Conservation (phyloP, 1,140 invertebrate genomes). For the Platyura marginata region DNA sequence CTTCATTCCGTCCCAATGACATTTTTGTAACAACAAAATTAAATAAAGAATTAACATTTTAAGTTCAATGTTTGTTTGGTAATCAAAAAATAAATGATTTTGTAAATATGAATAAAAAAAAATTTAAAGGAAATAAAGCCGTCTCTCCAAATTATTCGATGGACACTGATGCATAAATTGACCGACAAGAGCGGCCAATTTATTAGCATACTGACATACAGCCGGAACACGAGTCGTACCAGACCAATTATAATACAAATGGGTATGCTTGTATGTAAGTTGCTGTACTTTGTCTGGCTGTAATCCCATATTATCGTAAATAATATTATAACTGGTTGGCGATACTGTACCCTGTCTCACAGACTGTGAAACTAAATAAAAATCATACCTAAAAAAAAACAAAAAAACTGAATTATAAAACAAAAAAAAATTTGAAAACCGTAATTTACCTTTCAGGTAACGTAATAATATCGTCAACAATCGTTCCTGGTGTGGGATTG, state of each 20-base stretch:
- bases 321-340: conserved; percentile 64
- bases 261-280: conserved; percentile 60
- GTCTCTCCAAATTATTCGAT: background rate
- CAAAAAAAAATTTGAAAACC: too few species aligned
- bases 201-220: conserved; percentile 74
- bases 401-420: too few species aligned
- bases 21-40: too few species aligned
- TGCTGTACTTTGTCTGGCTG: conserved; percentile 47
- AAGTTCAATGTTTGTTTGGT: too few species aligned
- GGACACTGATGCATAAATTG: conserved; percentile 39
- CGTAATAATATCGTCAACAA: conserved; percentile 74
- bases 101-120: too few species aligned
- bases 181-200: conserved; percentile 61
- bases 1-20: too few species aligned
- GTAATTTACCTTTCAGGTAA: conserved; percentile 46
- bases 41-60: too few species aligned
- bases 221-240: conserved; percentile 69
- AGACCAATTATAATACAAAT: conserved; percentile 70
- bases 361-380: conserved; percentile 59
- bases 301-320: conserved; percentile 33
- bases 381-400: conserved; percentile 32
- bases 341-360: conserved; percentile 62
- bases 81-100: too few species aligned
- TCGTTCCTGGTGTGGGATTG: conserved; percentile 58
- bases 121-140: background rate